Evolutionary conservation across 2,113 vertebrate genomes (phyloP).

Genomic region (Sinocyclocheilus anophthalmus): DNA sequence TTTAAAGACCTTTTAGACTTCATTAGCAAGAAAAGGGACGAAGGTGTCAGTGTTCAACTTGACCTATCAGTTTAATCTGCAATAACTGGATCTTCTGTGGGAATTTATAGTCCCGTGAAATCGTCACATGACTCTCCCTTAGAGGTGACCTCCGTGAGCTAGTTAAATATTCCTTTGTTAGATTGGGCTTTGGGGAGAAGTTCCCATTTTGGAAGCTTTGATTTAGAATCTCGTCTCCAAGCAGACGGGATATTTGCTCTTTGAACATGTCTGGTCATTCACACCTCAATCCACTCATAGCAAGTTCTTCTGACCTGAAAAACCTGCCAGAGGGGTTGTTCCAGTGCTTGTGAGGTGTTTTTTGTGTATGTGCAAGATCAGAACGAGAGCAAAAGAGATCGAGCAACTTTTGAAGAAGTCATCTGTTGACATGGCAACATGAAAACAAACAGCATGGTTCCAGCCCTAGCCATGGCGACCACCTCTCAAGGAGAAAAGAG

Average conservation of each 20-base stretch:
- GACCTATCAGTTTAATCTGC: background rate
- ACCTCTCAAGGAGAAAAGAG: constrained; percentile 33
- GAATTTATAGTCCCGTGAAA: constrained; percentile 17
- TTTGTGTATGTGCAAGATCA: constrained; percentile 12
- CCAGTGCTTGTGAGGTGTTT: constrained; percentile 5
- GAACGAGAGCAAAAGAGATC: constrained; percentile 27
- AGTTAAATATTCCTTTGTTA: constrained; percentile 36
- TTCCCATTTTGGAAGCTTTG: constrained; percentile 41
- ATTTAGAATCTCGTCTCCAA: constrained; percentile 40
- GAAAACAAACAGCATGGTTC: constrained; percentile 61
- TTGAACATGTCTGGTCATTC: background rate
- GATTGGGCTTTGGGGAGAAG: constrained; percentile 40
- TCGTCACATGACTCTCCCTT: constrained; percentile 24
- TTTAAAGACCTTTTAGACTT: background rate
- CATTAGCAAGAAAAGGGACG: background rate
- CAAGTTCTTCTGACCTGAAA: constrained; percentile 57
- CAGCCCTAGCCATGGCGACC: background rate
- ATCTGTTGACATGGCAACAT: constrained; percentile 57
- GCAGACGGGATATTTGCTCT: constrained; percentile 17
- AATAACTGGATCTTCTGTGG: background rate
- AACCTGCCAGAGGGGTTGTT: constrained; percentile 58
- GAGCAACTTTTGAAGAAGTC: constrained; percentile 42
- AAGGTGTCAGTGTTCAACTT: background rate
- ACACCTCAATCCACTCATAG: constrained; percentile 22
- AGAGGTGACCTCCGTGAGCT: constrained; percentile 33